A percentile compares a stretch with the other conserved stretches of the same genome.
Conservation (phyloP, 2,888 invertebrate species). For the Chaitophorus viminalis region DNA sequence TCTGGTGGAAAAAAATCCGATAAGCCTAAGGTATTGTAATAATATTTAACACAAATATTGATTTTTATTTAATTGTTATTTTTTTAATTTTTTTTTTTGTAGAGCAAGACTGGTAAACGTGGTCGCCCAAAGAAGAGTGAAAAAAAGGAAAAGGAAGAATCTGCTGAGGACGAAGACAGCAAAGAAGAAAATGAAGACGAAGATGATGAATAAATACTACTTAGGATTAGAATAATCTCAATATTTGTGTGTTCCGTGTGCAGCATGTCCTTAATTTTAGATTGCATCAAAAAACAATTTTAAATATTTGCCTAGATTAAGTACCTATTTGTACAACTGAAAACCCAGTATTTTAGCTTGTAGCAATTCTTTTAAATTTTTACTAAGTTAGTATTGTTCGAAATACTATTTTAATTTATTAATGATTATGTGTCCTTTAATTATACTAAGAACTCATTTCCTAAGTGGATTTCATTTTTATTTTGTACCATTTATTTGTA, state of each 20-base stretch:
- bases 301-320: conserved; percentile 51
- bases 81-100: conserved; percentile 24
- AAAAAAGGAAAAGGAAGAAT: conserved; percentile 62
- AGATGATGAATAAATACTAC: conserved; percentile 59
- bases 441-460: conserved; percentile 49
- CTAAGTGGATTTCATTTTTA: conserved; percentile 36
- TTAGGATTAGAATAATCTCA: conserved; percentile 56
- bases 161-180: conserved; percentile 59
- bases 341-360: conserved; percentile 56
- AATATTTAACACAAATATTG: background rate
- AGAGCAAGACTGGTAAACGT: conserved; percentile 61
- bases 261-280: conserved; percentile 52
- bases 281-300: conserved; percentile 52
- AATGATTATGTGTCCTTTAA: conserved; percentile 36
- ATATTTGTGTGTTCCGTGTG: conserved; percentile 60
- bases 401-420: conserved; percentile 49
- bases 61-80: background rate
- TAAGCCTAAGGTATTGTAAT: conserved; percentile 67
- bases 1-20: conserved; percentile 69
- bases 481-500: conserved; percentile 59
- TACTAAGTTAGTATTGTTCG: conserved; percentile 40
- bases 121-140: conserved; percentile 62
- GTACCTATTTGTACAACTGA: conserved; percentile 49
- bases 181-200: conserved; percentile 62
- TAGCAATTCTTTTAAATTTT: conserved; percentile 47